phyloP scores from a whole-genome alignment of 2,113 vertebrate species.

The Petrocephalus zakoni region DNA sequence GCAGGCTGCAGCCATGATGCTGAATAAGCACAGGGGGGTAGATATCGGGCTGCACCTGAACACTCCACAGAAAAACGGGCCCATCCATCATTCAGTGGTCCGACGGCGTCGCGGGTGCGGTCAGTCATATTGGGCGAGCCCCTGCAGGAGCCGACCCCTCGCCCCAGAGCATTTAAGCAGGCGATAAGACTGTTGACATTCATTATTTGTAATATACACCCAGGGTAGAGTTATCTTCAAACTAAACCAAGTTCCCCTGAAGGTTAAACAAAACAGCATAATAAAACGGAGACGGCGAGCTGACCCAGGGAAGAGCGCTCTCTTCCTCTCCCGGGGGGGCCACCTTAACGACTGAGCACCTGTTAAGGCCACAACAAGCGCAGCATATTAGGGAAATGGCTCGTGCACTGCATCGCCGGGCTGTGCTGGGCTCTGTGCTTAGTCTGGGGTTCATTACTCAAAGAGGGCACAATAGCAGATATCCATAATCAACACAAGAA shows the following conservation, averaged over 20 bases:
- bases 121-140: conserved; percentile 33
- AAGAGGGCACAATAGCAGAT: neutral
- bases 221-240: neutral
- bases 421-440: neutral
- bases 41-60: conserved; percentile 51
- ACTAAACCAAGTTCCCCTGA: neutral
- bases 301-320: neutral
- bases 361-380: neutral
- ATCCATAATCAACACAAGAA: neutral
- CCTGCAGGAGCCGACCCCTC: neutral
- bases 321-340: neutral
- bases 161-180: neutral
- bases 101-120: neutral
- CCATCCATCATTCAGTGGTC: conserved; percentile 55
- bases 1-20: conserved; percentile 53
- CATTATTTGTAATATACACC: conserved; percentile 4
- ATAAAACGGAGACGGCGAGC: neutral
- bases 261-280: conserved; percentile 3
- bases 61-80: conserved; percentile 49
- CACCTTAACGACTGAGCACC: neutral
- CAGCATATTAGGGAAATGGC: neutral
- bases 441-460: neutral
- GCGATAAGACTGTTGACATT: conserved; percentile 21
- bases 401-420: neutral
- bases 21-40: conserved; percentile 64